Evolutionary conservation across 2,888 invertebrate genomes (phyloP).

Genomic region (Drosophila mimetica): DNA sequence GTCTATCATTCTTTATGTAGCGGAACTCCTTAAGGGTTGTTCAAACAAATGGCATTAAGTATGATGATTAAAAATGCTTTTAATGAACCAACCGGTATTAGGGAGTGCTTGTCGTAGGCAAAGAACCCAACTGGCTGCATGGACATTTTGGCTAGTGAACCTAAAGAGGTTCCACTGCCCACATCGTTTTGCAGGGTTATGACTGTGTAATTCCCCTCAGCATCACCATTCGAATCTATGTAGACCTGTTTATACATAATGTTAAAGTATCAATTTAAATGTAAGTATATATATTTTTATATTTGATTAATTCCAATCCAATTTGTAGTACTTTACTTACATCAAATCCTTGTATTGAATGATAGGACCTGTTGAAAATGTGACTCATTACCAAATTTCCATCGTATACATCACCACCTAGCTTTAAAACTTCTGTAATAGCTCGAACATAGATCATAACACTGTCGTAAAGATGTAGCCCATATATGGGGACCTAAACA

Average conservation of each 20-base stretch:
- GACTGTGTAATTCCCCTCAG: slow-evolving; percentile 96
- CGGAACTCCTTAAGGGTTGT: slow-evolving; percentile 85
- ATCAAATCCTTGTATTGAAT: slow-evolving; percentile 92
- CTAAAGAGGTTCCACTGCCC: slow-evolving; percentile 61
- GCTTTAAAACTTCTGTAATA: slow-evolving; percentile 89
- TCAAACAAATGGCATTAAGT: background rate
- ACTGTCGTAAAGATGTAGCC: slow-evolving; percentile 94
- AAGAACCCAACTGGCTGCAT: slow-evolving; percentile 92
- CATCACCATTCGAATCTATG: slow-evolving; percentile 94
- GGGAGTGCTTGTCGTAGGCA: slow-evolving; percentile 86
- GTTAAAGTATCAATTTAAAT: too few relatives aligned
- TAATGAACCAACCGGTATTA: slow-evolving; percentile 86
- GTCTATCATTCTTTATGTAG: slow-evolving; percentile 87
- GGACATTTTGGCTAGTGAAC: slow-evolving; percentile 86
- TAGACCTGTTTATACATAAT: too few relatives aligned
- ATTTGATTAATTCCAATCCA: background rate
- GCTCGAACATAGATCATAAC: slow-evolving; percentile 94
- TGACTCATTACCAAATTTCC: slow-evolving; percentile 90
- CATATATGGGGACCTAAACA: slow-evolving; percentile 90
- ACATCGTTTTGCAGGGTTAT: slow-evolving; percentile 89
- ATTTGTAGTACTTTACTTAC: slow-evolving; percentile 83
- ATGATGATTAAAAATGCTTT: too few relatives aligned
- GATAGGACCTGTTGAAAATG: slow-evolving; percentile 91
- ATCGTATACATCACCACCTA: slow-evolving; percentile 89
- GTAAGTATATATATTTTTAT: too few relatives aligned